Base-by-base conservation (phyloP, 2,113 vertebrate genomes). In the Hylia prasina region DNA sequence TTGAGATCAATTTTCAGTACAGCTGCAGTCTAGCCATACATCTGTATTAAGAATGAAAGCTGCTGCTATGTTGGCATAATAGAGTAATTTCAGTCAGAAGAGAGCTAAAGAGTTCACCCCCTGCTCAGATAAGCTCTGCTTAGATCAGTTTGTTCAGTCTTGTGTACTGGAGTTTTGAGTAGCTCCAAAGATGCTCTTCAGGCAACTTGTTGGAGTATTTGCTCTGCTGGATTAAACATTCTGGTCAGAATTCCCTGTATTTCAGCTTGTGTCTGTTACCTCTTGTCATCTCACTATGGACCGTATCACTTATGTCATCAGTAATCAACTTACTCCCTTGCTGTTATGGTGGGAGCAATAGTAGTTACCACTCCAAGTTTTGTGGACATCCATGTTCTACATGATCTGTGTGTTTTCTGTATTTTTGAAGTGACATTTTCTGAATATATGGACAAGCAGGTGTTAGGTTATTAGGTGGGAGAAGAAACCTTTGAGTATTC, bases 221-320 rank as follows among this genome's bases (percentile, higher is more conserved):
- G 48, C 40, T 72, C 16, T 22, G 14, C 20, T 70, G 25, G n/a
- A 63, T 51, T 27, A 79, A 53, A 45, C 33, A 10, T 57, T 79
- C 33, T 80, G 19, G 11, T 64, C 44, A 37, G 30, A 93, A 83
- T 50, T 81, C 18, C 25, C 13, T 31, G 14, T 68, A 5, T 79
- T 73, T 65, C 56, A 79, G 42, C 15, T 50, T 68, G 20, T 84
- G 58, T 31, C 44, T 77, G 21, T 70, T 70, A 18, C 3, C 8
- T 76, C 51, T 51, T 66, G 21, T 48, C 28, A 13, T 82, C 28
- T 60, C 79, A 42, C 35, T 18, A 4, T 64, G 45, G 2, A 2
- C 30, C 0, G 0, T 42, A 15, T 53, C 19, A 6, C 13, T 1
- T 10, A 1, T 9, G 15, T 66, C 11, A 15, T 33, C 40, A 42